Base-by-base conservation (phyloP, 2,113 vertebrate species). In the Psittacula cyanocephala region DNA sequence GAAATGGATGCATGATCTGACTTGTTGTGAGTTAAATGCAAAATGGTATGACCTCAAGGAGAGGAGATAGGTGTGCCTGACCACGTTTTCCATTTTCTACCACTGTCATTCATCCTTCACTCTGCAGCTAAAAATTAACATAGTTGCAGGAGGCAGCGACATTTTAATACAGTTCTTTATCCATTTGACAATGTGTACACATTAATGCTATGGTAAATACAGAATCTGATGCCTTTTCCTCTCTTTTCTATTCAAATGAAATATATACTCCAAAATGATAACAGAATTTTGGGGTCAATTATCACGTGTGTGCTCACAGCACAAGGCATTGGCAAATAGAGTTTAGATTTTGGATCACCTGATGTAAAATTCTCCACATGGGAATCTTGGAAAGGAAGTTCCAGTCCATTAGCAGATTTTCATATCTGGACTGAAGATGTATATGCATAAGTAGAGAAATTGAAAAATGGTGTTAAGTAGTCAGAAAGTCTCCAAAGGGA, bases 391-490 rank as follows among this genome's bases (percentile, higher is more conserved):
- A 86, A 94, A 92, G 93, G 95, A 96, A 63, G 41, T 93, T 93
- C 91, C 95, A 92, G 82, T 97, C 95, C 97, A 88, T 96, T 96
- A 97, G 89, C 80, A 91, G 74, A 93, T 94, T 71, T 74, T 97
- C 63, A 5, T 84, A 90, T 16, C 93, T 63, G 79, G 91, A 93
- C 87, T 97, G 93, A 96, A 97, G 95, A 97, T 96, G 94, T 96
- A 94, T 95, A 94, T 91, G 87, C 91, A 83, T 91, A 95, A 96
- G 90, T 81, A 67, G 89, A 95, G 95, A 97, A 97, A 98, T 96
- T 97, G 98, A 97, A 98, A 98, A 98, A 88, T 95, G 80, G 71
- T 97, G 96, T 96, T 98, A 98, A 97, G 97, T 96, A 96, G 94
- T 97, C 93, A 96, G 92, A 96, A 96, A 91, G 95, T 94, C 97